A percentile compares a stretch with the other conserved stretches of the same genome.
Evolutionary conservation across 1,140 invertebrate genomes (phyloP).

Genomic region (Melitaea cinxia): DNA sequence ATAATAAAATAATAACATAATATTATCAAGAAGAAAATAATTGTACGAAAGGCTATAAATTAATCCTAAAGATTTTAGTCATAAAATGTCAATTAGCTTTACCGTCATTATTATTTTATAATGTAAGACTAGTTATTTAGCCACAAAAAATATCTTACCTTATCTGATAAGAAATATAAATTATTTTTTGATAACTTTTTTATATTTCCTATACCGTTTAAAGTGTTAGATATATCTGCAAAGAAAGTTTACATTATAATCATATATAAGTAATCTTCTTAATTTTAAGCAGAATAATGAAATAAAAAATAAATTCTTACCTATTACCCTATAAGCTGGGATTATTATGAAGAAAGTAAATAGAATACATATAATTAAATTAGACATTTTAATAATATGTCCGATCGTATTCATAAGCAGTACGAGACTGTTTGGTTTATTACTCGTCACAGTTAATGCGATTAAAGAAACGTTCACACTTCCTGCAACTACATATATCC

Average conservation of each 20-base stretch:
- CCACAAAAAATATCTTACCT: slow-evolving; percentile 4
- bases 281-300: not conserved
- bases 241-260: not conserved
- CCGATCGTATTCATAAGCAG: not conserved
- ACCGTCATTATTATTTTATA: too few species aligned
- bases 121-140: not conserved
- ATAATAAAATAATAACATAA: too few species aligned
- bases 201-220: not conserved
- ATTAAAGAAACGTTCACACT: slow-evolving; percentile 1
- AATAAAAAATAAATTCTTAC: not conserved
- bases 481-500: not conserved
- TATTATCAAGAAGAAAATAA: too few species aligned
- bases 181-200: slow-evolving; percentile 8
- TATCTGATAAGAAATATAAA: not conserved
- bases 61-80: too few species aligned
- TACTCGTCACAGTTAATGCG: not conserved
- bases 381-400: not conserved
- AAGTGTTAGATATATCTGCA: not conserved
- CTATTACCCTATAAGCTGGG: not conserved
- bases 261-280: not conserved
- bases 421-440: not conserved
- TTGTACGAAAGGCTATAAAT: too few species aligned
- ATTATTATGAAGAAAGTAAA: not conserved
- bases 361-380: not conserved
- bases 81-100: too few species aligned